These are phyloP conservation scores for Agrochola circellaris DNA, from an alignment of 2,888 invertebrate species.

Conservation along the genomic window DNA sequence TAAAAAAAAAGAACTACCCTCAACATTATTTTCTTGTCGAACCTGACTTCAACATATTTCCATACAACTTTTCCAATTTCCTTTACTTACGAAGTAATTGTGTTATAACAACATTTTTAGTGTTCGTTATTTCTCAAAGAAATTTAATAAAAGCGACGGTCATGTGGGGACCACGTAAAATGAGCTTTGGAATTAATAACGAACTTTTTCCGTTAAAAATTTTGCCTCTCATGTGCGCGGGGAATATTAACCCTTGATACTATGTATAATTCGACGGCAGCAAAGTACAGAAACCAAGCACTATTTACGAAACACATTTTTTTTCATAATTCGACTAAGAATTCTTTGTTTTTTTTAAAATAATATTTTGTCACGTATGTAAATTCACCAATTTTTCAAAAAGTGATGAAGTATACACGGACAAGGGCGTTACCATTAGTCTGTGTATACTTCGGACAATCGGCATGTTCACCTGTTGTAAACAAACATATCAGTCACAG, in stretches of 20 bases:
- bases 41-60: constrained; percentile 57
- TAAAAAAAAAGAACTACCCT: constrained; percentile 24
- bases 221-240: constrained; percentile 34
- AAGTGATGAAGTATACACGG: too few species aligned
- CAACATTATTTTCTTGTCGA: constrained; percentile 47
- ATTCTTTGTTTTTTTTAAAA: too few species aligned
- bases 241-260: constrained; percentile 29
- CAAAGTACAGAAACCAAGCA: too few species aligned
- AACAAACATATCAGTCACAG: too few species aligned
- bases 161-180: constrained; percentile 69
- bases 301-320: too few species aligned
- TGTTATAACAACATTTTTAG: constrained; percentile 65
- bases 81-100: constrained; percentile 62
- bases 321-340: too few species aligned
- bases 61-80: constrained; percentile 66
- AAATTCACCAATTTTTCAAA: too few species aligned
- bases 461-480: too few species aligned
- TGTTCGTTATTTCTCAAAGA: constrained; percentile 66
- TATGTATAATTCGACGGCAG: constrained; percentile 24
- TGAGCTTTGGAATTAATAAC: constrained; percentile 66
- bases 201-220: constrained; percentile 67
- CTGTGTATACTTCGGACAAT: too few species aligned
- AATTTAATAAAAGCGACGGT: constrained; percentile 68
- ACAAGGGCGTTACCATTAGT: too few species aligned
- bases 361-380: too few species aligned